phyloP scores from a whole-genome alignment of 2,113 vertebrate species.

The Myrmecobius fasciatus region DNA sequence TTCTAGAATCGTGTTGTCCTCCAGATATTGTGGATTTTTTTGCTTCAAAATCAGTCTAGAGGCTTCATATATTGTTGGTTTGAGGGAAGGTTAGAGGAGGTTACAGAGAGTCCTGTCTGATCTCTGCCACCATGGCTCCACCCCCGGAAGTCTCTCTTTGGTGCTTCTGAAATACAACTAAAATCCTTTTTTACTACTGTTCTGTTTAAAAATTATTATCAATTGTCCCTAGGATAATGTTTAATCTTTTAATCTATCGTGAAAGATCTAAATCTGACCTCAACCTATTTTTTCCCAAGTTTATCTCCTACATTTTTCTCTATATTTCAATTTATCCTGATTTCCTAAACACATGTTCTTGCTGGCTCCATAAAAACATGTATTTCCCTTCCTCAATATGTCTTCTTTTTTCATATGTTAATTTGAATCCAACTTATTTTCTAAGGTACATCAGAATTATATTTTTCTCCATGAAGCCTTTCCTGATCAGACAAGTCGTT shows the following conservation, averaged over 20 bases:
- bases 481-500: background rate
- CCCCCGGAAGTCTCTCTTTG: no score
- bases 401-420: background rate
- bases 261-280: background rate
- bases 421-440: background rate
- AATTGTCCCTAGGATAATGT: background rate
- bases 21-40: no score
- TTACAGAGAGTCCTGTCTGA: no score
- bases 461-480: background rate
- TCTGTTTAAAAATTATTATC: background rate
- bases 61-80: no score
- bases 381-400: background rate
- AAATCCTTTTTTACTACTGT: background rate
- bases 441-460: background rate
- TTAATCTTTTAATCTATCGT: background rate
- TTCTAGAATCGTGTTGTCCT: no score
- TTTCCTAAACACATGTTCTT: background rate
- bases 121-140: no score
- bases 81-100: no score
- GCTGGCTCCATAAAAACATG: background rate
- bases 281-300: background rate
- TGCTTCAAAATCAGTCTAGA: no score
- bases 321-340: background rate
- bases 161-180: background rate
- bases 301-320: background rate